phyloP scores from a whole-genome alignment of 2,888 invertebrate genomes.

The Phortica magna region DNA sequence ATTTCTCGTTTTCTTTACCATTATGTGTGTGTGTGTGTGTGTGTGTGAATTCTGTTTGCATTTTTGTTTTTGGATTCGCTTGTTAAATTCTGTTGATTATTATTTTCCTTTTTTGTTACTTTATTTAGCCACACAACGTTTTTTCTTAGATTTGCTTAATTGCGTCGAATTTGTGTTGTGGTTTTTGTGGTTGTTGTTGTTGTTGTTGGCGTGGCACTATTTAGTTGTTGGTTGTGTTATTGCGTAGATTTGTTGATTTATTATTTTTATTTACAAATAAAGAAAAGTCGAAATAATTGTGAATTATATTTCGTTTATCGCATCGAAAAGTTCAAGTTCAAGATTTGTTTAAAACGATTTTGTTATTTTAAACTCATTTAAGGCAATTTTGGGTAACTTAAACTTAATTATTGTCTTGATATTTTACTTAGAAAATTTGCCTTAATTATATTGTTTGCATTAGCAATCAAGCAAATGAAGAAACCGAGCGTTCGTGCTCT shows the following conservation, averaged over 20 bases:
- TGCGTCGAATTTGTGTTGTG: conserved; percentile 14
- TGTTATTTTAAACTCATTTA: conserved; percentile 9
- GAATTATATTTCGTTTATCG: neutral
- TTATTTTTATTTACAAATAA: conserved; percentile 43
- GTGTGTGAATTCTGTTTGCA: conserved; percentile 31
- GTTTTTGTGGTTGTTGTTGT: conserved; percentile 32
- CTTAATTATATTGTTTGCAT: no score
- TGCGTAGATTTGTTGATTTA: conserved; percentile 43
- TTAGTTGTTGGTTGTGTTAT: neutral
- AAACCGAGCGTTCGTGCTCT: no score
- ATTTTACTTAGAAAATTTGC: no score
- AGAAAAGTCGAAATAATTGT: neutral
- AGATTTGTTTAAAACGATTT: conserved; percentile 27
- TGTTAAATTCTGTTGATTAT: conserved; percentile 55
- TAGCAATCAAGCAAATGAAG: no score
- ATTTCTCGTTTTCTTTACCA: conserved; percentile 21
- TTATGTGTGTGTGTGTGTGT: conserved; percentile 28
- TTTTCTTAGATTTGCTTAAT: conserved; percentile 24
- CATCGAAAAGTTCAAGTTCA: conserved; percentile 56
- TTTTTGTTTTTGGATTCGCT: conserved; percentile 38
- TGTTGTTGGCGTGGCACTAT: conserved; percentile 34
- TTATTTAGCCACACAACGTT: neutral
- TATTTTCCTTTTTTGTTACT: conserved; percentile 48
- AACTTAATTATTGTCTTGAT: neutral
- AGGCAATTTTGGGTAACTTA: neutral